These are phyloP conservation scores for Coreoperca whiteheadi DNA, from an alignment of 2,113 vertebrate species.

Conservation along the genomic window DNA sequence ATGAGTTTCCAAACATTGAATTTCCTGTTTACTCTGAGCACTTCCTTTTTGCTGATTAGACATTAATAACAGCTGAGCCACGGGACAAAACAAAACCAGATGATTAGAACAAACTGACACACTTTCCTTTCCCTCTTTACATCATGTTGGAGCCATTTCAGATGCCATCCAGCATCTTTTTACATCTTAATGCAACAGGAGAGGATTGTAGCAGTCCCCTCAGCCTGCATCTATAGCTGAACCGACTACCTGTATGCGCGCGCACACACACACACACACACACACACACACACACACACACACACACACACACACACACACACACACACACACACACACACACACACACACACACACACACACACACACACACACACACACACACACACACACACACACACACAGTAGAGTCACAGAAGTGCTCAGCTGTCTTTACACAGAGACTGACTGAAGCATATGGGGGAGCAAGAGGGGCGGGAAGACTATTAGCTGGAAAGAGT, in stretches of 20 bases:
- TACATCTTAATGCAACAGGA: background rate
- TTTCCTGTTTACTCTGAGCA: slow-evolving; percentile 71
- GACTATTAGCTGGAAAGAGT: background rate
- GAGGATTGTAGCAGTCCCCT: background rate
- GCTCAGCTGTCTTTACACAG: slow-evolving; percentile 15
- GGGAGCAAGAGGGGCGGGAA: background rate
- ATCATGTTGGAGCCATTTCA: background rate
- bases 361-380: slow-evolving; percentile 44
- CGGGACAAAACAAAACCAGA: slow-evolving; percentile 24
- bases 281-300: background rate
- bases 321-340: slow-evolving; percentile 17
- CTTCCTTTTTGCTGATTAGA: slow-evolving; percentile 66
- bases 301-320: background rate
- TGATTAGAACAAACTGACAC: background rate
- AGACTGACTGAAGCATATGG: background rate
- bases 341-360: slow-evolving; percentile 44
- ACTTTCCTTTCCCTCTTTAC: background rate
- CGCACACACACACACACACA: slow-evolving; percentile 42
- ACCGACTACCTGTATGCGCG: background rate
- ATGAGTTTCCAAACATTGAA: slow-evolving; percentile 53
- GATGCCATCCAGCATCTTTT: background rate
- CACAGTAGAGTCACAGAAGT: slow-evolving; percentile 22
- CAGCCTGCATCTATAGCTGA: background rate
- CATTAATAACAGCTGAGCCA: slow-evolving; percentile 35
- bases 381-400: slow-evolving; percentile 20